These are phyloP conservation scores for Malacoraja senta DNA, from an alignment of 2,797 vertebrate genomes.

Conservation along the genomic window DNA sequence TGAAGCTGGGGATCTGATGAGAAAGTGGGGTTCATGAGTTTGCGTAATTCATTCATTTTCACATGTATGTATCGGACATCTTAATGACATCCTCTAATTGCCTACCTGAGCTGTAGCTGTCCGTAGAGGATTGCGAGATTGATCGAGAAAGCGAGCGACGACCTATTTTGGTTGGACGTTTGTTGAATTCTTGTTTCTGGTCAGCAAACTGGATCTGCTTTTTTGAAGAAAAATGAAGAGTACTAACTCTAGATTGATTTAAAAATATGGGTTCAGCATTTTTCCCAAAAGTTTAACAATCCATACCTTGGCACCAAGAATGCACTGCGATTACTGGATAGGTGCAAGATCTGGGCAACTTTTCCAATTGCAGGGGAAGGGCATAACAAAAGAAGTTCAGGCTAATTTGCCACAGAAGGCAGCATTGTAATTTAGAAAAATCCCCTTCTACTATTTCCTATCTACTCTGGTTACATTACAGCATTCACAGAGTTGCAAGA, in stretches of 20 bases:
- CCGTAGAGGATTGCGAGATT: conserved; percentile 96
- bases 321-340: not conserved
- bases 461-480: not conserved
- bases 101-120: conserved; percentile 97
- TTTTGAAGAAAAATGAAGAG: conserved; percentile 37
- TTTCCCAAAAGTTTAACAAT: not conserved
- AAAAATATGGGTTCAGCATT: not conserved
- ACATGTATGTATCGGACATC: not conserved
- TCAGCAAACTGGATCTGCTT: conserved; percentile 94
- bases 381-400: not conserved
- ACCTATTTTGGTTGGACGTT: conserved; percentile 90
- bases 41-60: not conserved
- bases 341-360: not conserved
- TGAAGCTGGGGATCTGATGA: not conserved
- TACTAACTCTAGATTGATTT: conserved; percentile 19
- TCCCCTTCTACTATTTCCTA: not conserved
- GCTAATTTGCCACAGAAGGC: not conserved
- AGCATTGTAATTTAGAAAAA: not conserved
- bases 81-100: not conserved
- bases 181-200: conserved; percentile 97
- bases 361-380: not conserved
- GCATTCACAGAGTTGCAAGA: not conserved
- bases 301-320: not conserved
- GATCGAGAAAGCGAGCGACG: conserved; percentile 93
- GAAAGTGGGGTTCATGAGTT: not conserved